Percentiles rank a stretch among this genome's conserved stretches.
These are phyloP conservation scores for Therioaphis trifolii DNA, from an alignment of 2,888 invertebrate species.

Conservation along the genomic window DNA sequence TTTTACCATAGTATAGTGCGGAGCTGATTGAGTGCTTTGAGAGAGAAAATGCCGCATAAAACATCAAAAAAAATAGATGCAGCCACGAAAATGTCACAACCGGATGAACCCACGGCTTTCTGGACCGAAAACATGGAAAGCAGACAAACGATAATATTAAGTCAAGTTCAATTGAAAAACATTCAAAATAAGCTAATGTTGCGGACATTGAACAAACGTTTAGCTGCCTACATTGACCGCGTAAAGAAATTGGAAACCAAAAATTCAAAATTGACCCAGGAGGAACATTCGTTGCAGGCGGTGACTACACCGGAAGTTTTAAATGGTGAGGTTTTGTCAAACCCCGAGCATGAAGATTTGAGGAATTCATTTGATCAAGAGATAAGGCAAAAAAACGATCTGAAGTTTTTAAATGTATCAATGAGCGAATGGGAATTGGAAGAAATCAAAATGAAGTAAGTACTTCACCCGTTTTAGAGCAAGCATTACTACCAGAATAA, in stretches of 20 bases:
- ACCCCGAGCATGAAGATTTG: constrained; percentile 90
- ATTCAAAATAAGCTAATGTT: no score
- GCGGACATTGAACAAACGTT: constrained; percentile 97
- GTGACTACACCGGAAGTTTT: constrained; percentile 88
- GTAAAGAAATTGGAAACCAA: constrained; percentile 93
- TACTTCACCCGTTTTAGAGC: constrained; percentile 63
- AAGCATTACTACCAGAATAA: no score
- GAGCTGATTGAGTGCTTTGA: neutral
- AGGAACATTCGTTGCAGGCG: constrained; percentile 87
- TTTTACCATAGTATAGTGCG: no score
- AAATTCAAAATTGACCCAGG: constrained; percentile 85
- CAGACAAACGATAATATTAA: constrained; percentile 73
- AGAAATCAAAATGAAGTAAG: constrained; percentile 81
- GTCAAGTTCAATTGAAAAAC: constrained; percentile 89
- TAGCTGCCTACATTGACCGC: constrained; percentile 95
- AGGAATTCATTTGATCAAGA: constrained; percentile 91
- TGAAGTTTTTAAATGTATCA: constrained; percentile 93
- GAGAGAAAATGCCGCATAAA: constrained; percentile 37
- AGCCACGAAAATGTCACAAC: constrained; percentile 38
- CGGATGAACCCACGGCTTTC: constrained; percentile 43
- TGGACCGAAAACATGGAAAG: constrained; percentile 50
- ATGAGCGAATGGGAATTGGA: constrained; percentile 87
- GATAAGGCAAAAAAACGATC: constrained; percentile 89
- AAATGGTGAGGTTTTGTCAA: constrained; percentile 91
- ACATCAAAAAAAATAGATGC: constrained; percentile 38